Evolutionary conservation across 2,113 vertebrate species (phyloP).

Genomic region (Triplophysa siluroides): DNA sequence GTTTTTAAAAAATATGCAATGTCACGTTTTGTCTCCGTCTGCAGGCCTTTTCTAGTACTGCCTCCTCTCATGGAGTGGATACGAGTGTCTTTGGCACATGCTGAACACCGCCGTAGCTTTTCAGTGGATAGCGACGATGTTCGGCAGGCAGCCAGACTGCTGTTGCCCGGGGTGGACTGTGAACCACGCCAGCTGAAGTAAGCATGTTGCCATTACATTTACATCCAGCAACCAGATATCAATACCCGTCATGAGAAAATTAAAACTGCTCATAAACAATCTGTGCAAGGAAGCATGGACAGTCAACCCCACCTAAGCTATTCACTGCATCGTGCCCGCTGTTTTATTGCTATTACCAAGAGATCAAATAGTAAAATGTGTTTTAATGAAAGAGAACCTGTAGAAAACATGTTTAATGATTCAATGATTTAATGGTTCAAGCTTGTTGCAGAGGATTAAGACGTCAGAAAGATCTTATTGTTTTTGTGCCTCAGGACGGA

Average conservation of each 20-base stretch:
- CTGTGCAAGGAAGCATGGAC: slow-evolving; percentile 39
- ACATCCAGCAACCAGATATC: slow-evolving; percentile 19
- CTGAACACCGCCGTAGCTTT: slow-evolving; percentile 92
- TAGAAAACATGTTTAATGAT: neutral
- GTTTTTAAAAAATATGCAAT: neutral
- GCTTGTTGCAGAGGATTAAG: slow-evolving; percentile 1
- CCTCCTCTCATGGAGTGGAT: slow-evolving; percentile 99
- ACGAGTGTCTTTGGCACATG: slow-evolving; percentile 90
- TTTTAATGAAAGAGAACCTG: neutral
- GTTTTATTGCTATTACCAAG: neutral
- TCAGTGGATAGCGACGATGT: slow-evolving; percentile 98
- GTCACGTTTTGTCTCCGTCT: slow-evolving; percentile 64
- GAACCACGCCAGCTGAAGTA: slow-evolving; percentile 97
- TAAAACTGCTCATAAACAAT: slow-evolving; percentile 15
- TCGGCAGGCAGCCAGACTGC: slow-evolving; percentile 91
- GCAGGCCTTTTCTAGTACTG: slow-evolving; percentile 94
- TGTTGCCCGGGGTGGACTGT: slow-evolving; percentile 95
- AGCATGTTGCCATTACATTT: slow-evolving; percentile 45
- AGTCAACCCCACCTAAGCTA: neutral
- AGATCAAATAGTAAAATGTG: neutral
- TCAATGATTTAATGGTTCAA: neutral
- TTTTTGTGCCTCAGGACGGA: slow-evolving; percentile 81
- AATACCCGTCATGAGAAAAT: slow-evolving; percentile 2
- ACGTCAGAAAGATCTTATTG: neutral
- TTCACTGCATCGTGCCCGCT: neutral